These are phyloP conservation scores for Belgica antarctica DNA, from an alignment of 2,888 invertebrate genomes.

Conservation along the genomic window DNA sequence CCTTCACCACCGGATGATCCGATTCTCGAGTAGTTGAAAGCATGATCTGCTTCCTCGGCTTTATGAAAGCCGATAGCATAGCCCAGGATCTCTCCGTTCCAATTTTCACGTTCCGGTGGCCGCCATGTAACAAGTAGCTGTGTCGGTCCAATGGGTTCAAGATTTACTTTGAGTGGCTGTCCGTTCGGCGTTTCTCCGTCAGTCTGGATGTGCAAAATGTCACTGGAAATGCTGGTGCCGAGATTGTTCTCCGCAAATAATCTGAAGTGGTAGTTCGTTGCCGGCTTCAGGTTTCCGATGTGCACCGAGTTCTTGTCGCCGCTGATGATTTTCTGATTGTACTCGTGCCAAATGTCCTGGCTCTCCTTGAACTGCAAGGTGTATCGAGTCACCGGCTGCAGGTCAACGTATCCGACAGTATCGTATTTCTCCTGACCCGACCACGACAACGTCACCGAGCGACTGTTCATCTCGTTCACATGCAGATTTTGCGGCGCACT, in stretches of 20 bases:
- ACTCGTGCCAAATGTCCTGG: slow-evolving; percentile 61
- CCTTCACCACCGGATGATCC: slow-evolving; percentile 56
- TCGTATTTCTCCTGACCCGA: slow-evolving; percentile 56
- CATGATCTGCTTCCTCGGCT: slow-evolving; percentile 50
- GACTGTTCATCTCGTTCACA: slow-evolving; percentile 59
- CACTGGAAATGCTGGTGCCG: slow-evolving; percentile 62
- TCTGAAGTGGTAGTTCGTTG: slow-evolving; percentile 61
- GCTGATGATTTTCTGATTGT: slow-evolving; percentile 59
- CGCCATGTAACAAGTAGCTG: slow-evolving; percentile 74
- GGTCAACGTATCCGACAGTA: slow-evolving; percentile 49
- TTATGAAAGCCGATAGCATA: slow-evolving; percentile 63
- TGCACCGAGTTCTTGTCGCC: slow-evolving; percentile 59
- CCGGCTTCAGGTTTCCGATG: slow-evolving; percentile 59
- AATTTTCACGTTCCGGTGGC: slow-evolving; percentile 67
- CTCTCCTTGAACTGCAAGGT: slow-evolving; percentile 61
- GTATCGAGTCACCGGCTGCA: slow-evolving; percentile 60
- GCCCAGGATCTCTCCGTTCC: slow-evolving; percentile 74
- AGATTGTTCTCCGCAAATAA: slow-evolving; percentile 63
- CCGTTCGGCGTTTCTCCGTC: slow-evolving; percentile 67
- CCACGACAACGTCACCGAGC: slow-evolving; percentile 61
- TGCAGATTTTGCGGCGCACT: slow-evolving; percentile 62
- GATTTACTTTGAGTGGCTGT: slow-evolving; percentile 66
- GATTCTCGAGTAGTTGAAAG: slow-evolving; percentile 52
- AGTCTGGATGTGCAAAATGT: slow-evolving; percentile 59
- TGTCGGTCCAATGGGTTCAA: slow-evolving; percentile 67